A percentile compares a stretch with the other conserved stretches of the same genome.
phyloP scores from a whole-genome alignment of 2,888 invertebrate genomes.

The Lagria hirta region DNA sequence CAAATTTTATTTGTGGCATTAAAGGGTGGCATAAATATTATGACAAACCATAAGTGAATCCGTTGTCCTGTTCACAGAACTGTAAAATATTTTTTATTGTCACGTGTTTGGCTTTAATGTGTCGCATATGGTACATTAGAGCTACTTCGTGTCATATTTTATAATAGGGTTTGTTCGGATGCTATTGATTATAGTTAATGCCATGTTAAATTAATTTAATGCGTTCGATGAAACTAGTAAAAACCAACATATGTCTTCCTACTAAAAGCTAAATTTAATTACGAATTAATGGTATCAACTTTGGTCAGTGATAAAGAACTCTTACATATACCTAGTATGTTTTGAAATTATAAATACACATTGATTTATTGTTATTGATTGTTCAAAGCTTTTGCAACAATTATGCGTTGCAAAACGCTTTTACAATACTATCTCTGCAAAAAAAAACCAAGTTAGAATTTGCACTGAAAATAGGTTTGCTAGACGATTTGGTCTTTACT shows the following conservation, averaged over 20 bases:
- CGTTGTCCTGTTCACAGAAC: slow-evolving; percentile 39
- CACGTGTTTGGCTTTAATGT: slow-evolving; percentile 38
- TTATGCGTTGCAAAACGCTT: too few relatives aligned
- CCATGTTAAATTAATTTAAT: slow-evolving; percentile 45
- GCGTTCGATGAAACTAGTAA: slow-evolving; percentile 30
- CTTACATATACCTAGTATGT: too few relatives aligned
- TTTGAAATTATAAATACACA: too few relatives aligned
- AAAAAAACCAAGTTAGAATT: too few relatives aligned
- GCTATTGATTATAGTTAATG: slow-evolving; percentile 46
- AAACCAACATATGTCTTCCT: slow-evolving; percentile 24
- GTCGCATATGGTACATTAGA: slow-evolving; percentile 40
- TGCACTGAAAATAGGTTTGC: too few relatives aligned
- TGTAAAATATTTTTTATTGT: slow-evolving; percentile 47
- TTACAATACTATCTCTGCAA: too few relatives aligned
- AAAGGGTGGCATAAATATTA: slow-evolving; percentile 61
- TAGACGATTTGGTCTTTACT: too few relatives aligned
- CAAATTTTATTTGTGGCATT: slow-evolving; percentile 59
- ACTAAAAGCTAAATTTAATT: slow-evolving; percentile 22
- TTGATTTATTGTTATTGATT: too few relatives aligned
- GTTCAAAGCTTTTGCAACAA: too few relatives aligned
- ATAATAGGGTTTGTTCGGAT: slow-evolving; percentile 37
- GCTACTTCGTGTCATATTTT: slow-evolving; percentile 36
- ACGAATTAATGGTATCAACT: slow-evolving; percentile 15
- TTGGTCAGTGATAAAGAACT: too few relatives aligned
- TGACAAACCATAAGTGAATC: slow-evolving; percentile 55